Conservation (phyloP, 1,140 invertebrate species). For the Drosophila navojoa region DNA sequence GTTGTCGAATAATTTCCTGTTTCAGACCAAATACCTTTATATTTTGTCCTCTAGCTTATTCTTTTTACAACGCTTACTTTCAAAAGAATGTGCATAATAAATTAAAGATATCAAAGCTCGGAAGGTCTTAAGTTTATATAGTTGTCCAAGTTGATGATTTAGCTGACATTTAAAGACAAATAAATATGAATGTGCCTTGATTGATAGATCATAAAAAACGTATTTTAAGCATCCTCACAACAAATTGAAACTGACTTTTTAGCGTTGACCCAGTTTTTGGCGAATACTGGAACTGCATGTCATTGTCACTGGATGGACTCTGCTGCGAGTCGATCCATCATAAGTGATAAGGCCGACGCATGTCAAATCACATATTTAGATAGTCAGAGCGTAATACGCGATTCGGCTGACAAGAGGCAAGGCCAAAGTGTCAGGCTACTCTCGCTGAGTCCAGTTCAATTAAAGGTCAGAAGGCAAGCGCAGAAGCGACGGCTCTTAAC, state of each 20-base stretch:
- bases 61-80: background rate
- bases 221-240: background rate
- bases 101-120: no score
- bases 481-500: conserved; percentile 24
- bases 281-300: conserved; percentile 28
- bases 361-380: conserved; percentile 21
- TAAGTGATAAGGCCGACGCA: conserved; percentile 29
- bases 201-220: conserved; percentile 24
- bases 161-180: conserved; percentile 6
- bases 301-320: conserved; percentile 26
- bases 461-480: conserved; percentile 31
- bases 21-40: no score
- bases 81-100: background rate
- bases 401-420: conserved; percentile 37
- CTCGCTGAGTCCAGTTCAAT: conserved; percentile 9
- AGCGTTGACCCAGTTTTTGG: conserved; percentile 30
- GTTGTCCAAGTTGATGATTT: background rate
- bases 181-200: conserved; percentile 9
- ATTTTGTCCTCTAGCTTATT: no score
- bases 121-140: no score
- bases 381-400: conserved; percentile 10
- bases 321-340: conserved; percentile 34
- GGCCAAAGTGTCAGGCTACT: conserved; percentile 8
- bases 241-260: conserved; percentile 18
- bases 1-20: no score